Percentiles rank a stretch among this genome's conserved stretches.
These are phyloP conservation scores for Leptura quadrifasciata DNA, from an alignment of 2,888 invertebrate species.

Conservation along the genomic window DNA sequence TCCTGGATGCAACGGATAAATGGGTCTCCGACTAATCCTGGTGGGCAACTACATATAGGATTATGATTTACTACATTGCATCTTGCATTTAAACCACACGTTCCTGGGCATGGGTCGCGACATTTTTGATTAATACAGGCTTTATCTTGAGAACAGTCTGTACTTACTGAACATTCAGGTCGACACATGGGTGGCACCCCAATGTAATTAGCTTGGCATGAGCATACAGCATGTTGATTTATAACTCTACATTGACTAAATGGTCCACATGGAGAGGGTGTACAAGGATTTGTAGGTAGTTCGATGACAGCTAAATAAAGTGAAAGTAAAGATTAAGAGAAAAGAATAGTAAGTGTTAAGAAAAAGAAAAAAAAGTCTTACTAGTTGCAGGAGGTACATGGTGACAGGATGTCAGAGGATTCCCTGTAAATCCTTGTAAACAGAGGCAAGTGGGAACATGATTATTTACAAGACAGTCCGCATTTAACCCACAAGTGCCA, in stretches of 20 bases:
- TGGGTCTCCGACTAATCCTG: slow-evolving; percentile 87
- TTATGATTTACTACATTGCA: slow-evolving; percentile 91
- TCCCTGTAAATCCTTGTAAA: slow-evolving; percentile 84
- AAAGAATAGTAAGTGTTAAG: slow-evolving; percentile 28
- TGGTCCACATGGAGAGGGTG: slow-evolving; percentile 86
- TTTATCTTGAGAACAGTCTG: slow-evolving; percentile 87
- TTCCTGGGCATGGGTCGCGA: slow-evolving; percentile 87
- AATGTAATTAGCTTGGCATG: slow-evolving; percentile 85
- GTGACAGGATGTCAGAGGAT: slow-evolving; percentile 86
- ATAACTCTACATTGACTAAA: slow-evolving; percentile 85
- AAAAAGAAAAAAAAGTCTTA: slow-evolving; percentile 64
- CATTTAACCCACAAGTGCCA: slow-evolving; percentile 89
- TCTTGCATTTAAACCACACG: slow-evolving; percentile 88
- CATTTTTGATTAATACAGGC: slow-evolving; percentile 89
- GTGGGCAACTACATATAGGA: slow-evolving; percentile 88
- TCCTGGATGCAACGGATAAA: slow-evolving; percentile 83
- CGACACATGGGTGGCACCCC: slow-evolving; percentile 86
- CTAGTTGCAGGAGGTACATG: slow-evolving; percentile 72
- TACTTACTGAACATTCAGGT: slow-evolving; percentile 89
- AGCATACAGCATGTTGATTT: slow-evolving; percentile 86
- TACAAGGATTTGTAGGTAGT: slow-evolving; percentile 75
- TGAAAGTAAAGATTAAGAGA: slow-evolving; percentile 22
- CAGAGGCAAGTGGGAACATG: slow-evolving; percentile 89
- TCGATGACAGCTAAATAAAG: slow-evolving; percentile 24
- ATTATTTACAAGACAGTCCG: slow-evolving; percentile 87